phyloP scores from a whole-genome alignment of 2,888 invertebrate genomes.

The Ceramica pisi region DNA sequence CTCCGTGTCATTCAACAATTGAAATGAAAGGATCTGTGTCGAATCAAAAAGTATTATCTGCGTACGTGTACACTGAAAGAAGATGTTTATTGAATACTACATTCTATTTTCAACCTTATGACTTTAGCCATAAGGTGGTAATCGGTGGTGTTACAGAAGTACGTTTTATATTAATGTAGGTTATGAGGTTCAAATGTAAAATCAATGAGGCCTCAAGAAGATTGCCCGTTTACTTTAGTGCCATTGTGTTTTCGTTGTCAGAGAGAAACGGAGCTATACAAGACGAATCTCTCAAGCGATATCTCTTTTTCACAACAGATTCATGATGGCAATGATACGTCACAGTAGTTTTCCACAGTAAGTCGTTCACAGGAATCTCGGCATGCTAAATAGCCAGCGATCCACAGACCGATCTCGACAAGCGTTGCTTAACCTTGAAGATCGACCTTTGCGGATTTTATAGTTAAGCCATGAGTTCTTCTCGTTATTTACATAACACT shows the following conservation, averaged over 20 bases:
- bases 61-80: not conserved
- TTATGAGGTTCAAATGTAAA: not conserved
- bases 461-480: too few relatives aligned
- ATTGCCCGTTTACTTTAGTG: not conserved
- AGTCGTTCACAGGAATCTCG: too few relatives aligned
- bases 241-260: too few relatives aligned
- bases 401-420: too few relatives aligned
- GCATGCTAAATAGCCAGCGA: too few relatives aligned
- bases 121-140: not conserved
- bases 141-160: not conserved
- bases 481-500: not conserved
- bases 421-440: too few relatives aligned
- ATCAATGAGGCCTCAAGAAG: not conserved
- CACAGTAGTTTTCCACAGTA: too few relatives aligned
- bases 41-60: conserved; percentile 4
- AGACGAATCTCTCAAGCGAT: too few relatives aligned
- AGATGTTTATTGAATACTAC: not conserved
- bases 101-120: conserved; percentile 2
- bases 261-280: too few relatives aligned
- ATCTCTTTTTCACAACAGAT: too few relatives aligned
- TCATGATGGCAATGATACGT: too few relatives aligned
- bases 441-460: too few relatives aligned
- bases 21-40: not conserved
- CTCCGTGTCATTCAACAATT: conserved; percentile 6
- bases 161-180: not conserved